Percentiles rank a stretch among this genome's conserved stretches.
These are phyloP conservation scores for Muscina levida DNA, from an alignment of 2,888 invertebrate genomes.

Conservation along the genomic window DNA sequence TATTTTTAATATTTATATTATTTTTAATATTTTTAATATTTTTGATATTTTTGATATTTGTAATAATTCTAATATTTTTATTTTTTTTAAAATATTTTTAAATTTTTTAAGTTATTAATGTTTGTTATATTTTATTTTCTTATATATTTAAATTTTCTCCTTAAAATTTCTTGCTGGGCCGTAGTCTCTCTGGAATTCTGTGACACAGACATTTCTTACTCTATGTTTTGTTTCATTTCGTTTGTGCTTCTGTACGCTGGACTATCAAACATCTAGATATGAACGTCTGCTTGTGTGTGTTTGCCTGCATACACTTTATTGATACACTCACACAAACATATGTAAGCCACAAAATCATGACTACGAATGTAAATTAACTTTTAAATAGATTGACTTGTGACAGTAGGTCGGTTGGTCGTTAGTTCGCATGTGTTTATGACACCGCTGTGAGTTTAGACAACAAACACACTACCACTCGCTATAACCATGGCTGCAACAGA, in stretches of 20 bases:
- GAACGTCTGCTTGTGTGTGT: background rate
- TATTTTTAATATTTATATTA: too few species aligned
- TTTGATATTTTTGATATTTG: too few species aligned
- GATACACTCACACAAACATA: constrained; percentile 25
- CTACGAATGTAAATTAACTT: constrained; percentile 56
- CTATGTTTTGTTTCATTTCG: background rate
- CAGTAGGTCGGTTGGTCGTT: constrained; percentile 38
- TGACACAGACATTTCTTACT: background rate
- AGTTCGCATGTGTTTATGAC: constrained; percentile 16
- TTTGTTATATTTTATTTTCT: too few species aligned
- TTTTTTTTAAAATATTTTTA: too few species aligned
- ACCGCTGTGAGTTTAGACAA: background rate
- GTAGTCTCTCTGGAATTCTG: background rate
- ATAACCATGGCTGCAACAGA: too few species aligned
- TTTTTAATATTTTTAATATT: too few species aligned
- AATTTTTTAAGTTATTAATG: too few species aligned
- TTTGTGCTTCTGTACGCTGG: background rate
- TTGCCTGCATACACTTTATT: constrained; percentile 6
- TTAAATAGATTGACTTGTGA: constrained; percentile 52
- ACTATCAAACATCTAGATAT: too few species aligned
- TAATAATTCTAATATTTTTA: too few species aligned
- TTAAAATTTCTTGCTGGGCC: background rate
- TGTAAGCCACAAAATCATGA: constrained; percentile 24
- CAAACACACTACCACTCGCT: too few species aligned
- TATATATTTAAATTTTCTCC: too few species aligned